Conservation (phyloP, 1,140 invertebrate species). For the Gryon sp. region DNA sequence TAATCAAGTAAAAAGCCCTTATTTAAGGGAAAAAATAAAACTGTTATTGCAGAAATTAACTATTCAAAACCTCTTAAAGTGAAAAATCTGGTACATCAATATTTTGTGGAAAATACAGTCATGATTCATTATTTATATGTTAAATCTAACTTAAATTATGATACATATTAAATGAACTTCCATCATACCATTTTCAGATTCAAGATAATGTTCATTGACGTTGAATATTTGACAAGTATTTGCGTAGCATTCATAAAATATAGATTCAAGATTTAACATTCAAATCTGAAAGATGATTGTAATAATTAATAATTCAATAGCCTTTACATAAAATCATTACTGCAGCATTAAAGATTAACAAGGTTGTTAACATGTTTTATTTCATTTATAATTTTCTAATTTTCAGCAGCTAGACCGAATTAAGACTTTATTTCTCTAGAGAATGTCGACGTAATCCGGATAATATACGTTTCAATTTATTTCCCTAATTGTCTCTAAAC, state of each 20-base stretch:
- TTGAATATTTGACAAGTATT: no score
- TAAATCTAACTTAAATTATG: neutral
- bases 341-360: slow-evolving; percentile 1
- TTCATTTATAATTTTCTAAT: slow-evolving; percentile 46
- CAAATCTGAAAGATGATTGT: slow-evolving; percentile 3
- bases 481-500: slow-evolving; percentile 24
- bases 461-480: slow-evolving; percentile 19
- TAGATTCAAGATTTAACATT: neutral
- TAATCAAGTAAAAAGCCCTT: neutral
- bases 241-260: neutral
- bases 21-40: slow-evolving; percentile 15
- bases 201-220: slow-evolving; percentile 1
- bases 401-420: slow-evolving; percentile 20
- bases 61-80: slow-evolving; percentile 4
- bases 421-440: slow-evolving; percentile 5
- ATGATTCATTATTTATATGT: slow-evolving; percentile 1
- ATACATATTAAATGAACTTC: neutral
- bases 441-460: slow-evolving; percentile 14
- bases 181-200: slow-evolving; percentile 2
- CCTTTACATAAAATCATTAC: slow-evolving; percentile 16
- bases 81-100: slow-evolving; percentile 4
- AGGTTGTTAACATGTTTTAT: slow-evolving; percentile 7
- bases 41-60: slow-evolving; percentile 13
- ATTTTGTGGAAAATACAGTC: neutral
- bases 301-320: slow-evolving; percentile 30